Evolutionary conservation across 2,113 vertebrate species (phyloP).

Genomic region (Pantherophis guttatus): DNA sequence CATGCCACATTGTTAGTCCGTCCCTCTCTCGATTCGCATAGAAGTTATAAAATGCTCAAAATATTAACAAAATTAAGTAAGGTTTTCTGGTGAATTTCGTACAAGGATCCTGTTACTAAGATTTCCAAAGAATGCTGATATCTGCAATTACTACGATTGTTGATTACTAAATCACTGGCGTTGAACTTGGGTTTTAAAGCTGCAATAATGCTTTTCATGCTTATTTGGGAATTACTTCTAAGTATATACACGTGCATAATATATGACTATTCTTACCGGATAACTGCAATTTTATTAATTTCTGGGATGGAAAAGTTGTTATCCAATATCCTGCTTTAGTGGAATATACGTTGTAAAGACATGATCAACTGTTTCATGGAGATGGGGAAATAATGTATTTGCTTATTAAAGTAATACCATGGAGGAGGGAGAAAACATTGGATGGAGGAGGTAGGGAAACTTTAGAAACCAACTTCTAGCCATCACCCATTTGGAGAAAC

Average conservation of each 20-base stretch:
- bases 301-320: neutral
- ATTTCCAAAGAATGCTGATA: neutral
- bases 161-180: neutral
- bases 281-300: neutral
- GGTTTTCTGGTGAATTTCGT: neutral
- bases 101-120: neutral
- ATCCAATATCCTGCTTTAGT: neutral
- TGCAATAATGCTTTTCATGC: neutral
- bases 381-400: neutral
- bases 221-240: neutral
- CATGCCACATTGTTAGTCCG: neutral
- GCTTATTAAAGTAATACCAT: neutral
- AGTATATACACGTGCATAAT: neutral
- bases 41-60: neutral
- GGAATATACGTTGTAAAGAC: neutral
- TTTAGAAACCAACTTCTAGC: rapidly evolving
- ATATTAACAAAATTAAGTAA: neutral
- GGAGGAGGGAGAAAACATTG: neutral
- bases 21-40: neutral
- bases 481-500: neutral
- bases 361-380: neutral
- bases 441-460: neutral
- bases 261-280: neutral
- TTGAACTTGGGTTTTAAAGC: neutral
- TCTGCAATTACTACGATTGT: rapidly evolving